Evolutionary conservation across 2,888 invertebrate species (phyloP), one percentile per base, ranked within the genome.

Genomic region (Philonicus albiceps): DNA sequence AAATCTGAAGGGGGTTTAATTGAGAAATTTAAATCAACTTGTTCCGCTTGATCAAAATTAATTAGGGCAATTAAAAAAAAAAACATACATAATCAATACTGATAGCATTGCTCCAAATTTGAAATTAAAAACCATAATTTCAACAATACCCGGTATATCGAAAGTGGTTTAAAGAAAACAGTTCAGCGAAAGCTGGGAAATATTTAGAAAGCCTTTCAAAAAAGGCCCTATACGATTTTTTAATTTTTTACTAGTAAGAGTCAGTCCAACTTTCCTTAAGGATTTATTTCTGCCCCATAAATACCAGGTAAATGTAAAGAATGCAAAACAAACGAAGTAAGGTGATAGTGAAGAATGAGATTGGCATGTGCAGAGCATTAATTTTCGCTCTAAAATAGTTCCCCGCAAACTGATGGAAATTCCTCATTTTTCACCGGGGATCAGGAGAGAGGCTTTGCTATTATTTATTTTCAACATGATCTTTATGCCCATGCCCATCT

Each of bases 401-500:
- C 80, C n/a, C n/a, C 16, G 30, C 53, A 22, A 80, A 80, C n/a
- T 80, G 80, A 80, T 80, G 31, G 80, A 37, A 80, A 80, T 80
- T 80, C 53, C 80, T 53, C 53, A 53, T 31, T 80, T 53, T 30
- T 27, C 22, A n/a, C n/a, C 5, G 49, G 16, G 80, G 27, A 49
- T 80, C 22, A 53, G 30, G 53, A 80, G 53, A 80, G n/a, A 53
- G 53, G 31, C 53, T 7, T 80, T 31, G 30, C 80, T 80, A 80
- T 80, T 80, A 80, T 80, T 80, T 80, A 80, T 83, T 72, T 72
- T 83, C 64, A 83, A 37, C 72, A 72, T 72, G 83, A 83, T 83
- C 83, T 83, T 83, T 83, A 83, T 83, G 83, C 83, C 64, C 30
- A 83, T 83, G 83, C 72, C 83, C 72, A 37, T 83, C 72, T 83